Evolutionary conservation across 2,888 invertebrate genomes (phyloP), one percentile per base, ranked within the genome.

Genomic region (Calliopum simillimum): DNA sequence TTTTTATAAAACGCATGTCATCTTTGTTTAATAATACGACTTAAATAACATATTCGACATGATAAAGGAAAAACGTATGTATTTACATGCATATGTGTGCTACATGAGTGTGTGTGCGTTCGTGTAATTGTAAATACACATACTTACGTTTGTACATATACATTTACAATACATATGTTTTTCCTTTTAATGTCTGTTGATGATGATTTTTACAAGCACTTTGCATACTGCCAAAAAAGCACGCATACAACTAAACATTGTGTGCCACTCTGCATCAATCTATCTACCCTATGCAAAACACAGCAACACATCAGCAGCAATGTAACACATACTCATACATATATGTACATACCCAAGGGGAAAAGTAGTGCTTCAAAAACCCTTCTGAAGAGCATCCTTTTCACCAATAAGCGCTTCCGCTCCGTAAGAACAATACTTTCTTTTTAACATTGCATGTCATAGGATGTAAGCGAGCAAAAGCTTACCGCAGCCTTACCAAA

Each of bases 151-250:
- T 12, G 16, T 13, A 19, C 2, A 21, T 16, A 49, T 19, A 49
- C 16, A 49, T 19, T 19, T 19, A 49, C 21, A 16, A 11, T 53
- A 8, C 53, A 53, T 23, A 23, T 53, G 53, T 4, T 53, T 21
- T 53, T 53, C 23, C 53, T 53, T 53, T 23, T 53, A 51, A 51
- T 51, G 53, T 23, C 23, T 53, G 21, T 21, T n/a, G n/a, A n/a
- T n/a, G n/a, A 53, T 19, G 53, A 53, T 23, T 51, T 51, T 53
- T 53, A 53, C 23, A 53, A 53, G 53, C 53, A 53, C 53, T 53
- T 53, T 53, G 53, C 53, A 53, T 53, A 53, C 23, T 23, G 19
- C 53, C n/a, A n/a, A n/a, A 53, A 23, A 53, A 19, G 8, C 19
- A 51, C 51, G 19, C 21, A 51, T 13, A 51, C 19, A 51, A 19